Base-by-base conservation (phyloP, 1,140 invertebrate species). In the Diplogasteroides magnus region DNA sequence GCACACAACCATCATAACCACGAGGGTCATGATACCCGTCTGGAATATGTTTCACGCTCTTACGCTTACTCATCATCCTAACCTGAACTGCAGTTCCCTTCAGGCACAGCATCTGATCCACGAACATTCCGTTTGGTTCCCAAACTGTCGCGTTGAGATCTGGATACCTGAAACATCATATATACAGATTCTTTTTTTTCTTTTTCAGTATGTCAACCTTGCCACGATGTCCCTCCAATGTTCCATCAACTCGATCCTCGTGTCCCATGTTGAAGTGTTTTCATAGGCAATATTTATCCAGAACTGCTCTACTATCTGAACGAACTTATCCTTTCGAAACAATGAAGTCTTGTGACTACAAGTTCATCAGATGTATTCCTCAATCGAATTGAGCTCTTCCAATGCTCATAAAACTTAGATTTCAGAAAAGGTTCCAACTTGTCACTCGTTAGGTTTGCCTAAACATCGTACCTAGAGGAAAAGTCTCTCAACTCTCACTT, bases 1-100 rank as follows among this genome's bases (percentile, higher is more conserved):
- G 19, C 85, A 84, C 1, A 85, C 79, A 3, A 86, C 66, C 15
- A 83, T 78, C 81, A 86, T 84, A 29, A 78, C 81, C 6, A 77
- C 78, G 0, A 85, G 64, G 6, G 84, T 83, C 25, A 85, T 77
- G 1, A 82, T 78, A 6, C 85, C 79, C 2, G 83, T 79, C 70
- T 84, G 78, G 13, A 85, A 64, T 1, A 78, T 82, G n/a, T n/a
- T n/a, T n/a, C n/a, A n/a, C n/a, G n/a, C n/a, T n/a, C n/a, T n/a
- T n/a, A 11, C 37, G 37, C 19, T 48, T 48, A 6, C 37, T 6
- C 37, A 11, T 48, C 19, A 48, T 48, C 19, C 28, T 28, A 25
- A 69, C 74, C 68, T 81, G 81, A 14, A 79, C 55, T 13, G 79
- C 76, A 1, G 76, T 74, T 31, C 37, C 63, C 55, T 76, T 77